Evolutionary conservation across 2,797 vertebrate genomes (phyloP).

Genomic region (Taenioides sp.): DNA sequence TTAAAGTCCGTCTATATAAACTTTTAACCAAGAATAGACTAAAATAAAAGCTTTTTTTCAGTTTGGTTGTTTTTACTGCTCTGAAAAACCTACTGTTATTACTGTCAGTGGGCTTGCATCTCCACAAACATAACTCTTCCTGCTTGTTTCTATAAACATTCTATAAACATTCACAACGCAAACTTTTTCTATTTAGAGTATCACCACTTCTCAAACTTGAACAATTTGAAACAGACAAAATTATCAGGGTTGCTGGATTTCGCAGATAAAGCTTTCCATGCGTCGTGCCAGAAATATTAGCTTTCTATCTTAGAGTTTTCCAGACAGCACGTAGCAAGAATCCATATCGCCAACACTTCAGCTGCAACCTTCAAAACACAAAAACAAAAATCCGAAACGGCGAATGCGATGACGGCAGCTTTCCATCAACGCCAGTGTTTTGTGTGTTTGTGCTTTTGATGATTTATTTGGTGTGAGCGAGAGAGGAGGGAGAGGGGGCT

Average conservation of each 20-base stretch:
- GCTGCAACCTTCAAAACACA: conserved; percentile 28
- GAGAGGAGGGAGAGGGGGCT: conserved; percentile 41
- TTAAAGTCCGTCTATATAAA: no score
- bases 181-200: neutral
- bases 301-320: conserved; percentile 18
- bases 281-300: conserved; percentile 25
- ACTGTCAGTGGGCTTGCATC: no score
- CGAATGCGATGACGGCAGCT: conserved; percentile 34
- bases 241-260: conserved; percentile 25
- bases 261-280: conserved; percentile 30
- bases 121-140: no score
- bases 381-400: conserved; percentile 25
- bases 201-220: conserved; percentile 1
- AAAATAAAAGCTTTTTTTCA: no score
- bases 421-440: conserved; percentile 30
- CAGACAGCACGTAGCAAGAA: conserved; percentile 50
- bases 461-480: conserved; percentile 35
- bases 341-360: conserved; percentile 54
- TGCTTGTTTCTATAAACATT: no score
- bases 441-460: conserved; percentile 25
- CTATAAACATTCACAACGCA: conserved; percentile 1
- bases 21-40: no score
- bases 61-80: neutral
- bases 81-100: no score
- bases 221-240: conserved; percentile 24